phyloP scores from a whole-genome alignment of 1,140 invertebrate species.

The Homalodisca vitripennis region DNA sequence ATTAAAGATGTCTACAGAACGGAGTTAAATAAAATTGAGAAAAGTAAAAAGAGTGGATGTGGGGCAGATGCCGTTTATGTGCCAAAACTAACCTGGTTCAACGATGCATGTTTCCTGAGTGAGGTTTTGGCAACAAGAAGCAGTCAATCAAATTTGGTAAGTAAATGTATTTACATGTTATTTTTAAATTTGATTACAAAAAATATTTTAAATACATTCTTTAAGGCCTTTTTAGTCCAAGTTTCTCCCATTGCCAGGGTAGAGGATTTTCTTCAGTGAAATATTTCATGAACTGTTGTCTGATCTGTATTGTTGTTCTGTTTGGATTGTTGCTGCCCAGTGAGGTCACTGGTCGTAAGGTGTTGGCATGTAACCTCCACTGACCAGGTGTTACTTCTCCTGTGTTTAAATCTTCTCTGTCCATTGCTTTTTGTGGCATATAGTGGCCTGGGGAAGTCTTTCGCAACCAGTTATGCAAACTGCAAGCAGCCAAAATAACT shows the following conservation, averaged over 20 bases:
- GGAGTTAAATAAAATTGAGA: not conserved
- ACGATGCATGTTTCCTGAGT: constrained; percentile 9
- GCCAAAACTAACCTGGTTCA: constrained; percentile 7
- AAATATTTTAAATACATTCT: not conserved
- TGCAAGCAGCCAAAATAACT: no score
- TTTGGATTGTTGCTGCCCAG: not conserved
- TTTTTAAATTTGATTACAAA: not conserved
- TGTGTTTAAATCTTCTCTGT: constrained; percentile 24
- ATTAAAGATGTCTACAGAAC: not conserved
- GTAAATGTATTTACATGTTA: not conserved
- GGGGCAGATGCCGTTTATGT: not conserved
- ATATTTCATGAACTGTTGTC: not conserved
- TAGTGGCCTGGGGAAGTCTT: constrained; percentile 2
- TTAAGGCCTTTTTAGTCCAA: not conserved
- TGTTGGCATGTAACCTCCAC: not conserved
- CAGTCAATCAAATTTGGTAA: constrained; percentile 13
- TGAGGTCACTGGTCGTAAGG: constrained; percentile 33
- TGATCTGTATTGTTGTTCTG: not conserved
- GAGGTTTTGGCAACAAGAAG: not conserved
- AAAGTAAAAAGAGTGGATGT: constrained; percentile 4
- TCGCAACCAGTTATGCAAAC: constrained; percentile 27
- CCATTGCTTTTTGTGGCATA: constrained; percentile 2
- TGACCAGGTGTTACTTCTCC: not conserved
- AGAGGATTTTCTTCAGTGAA: not conserved
- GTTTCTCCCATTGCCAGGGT: not conserved